Base-by-base conservation (phyloP, 2,797 vertebrate species). In the Orientallactaga sibirica region DNA sequence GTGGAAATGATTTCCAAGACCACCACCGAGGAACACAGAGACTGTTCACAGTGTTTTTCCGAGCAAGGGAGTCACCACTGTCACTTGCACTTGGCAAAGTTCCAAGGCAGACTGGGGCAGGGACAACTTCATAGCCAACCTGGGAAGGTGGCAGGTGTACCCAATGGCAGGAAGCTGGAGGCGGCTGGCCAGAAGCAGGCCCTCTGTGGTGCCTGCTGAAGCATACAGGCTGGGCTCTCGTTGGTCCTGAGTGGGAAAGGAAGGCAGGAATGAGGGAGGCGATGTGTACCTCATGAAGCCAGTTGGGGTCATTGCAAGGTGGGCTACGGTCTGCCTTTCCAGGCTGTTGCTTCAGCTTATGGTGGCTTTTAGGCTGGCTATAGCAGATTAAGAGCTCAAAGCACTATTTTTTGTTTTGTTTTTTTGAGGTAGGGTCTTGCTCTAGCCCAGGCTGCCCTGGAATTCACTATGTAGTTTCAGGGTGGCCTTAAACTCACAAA, bases 251-350 rank as follows among this genome's bases (percentile, higher is more conserved):
- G 16, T 4, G 64, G 20, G 55, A 18, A 5, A 37, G 48, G 11
- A 12, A 41, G 29, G 25, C 3, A 9, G 14, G 3, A 2, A 1
- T 9, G 0, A 4, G 14, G 48, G 82, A 48, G 14, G n/a, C 41
- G 1, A 1, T 5, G 24, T 2, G 15, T 3, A 58, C 1, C 16
- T 15, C 33, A 10, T 22, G 64, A 22, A 15, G 70, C 48, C 3
- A 0, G 27, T 4, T 4, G 2, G n/a, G 41, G 5, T 29, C 10
- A 1, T 27, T 0, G 6, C 76, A 41, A 0, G 0, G 0, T 0
- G 14, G 24, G 4, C 62, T 52, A 1, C 5, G 0, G 0, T 10
- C 15, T 12, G 33, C 0, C 55, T 5, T 29, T 41, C 55, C 29
- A 0, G 8, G 16, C 27, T 43, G 52, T 52, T 78, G 18, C 52